These are phyloP conservation scores for Sycophaga agraensis DNA, from an alignment of 1,140 invertebrate genomes.

Conservation along the genomic window DNA sequence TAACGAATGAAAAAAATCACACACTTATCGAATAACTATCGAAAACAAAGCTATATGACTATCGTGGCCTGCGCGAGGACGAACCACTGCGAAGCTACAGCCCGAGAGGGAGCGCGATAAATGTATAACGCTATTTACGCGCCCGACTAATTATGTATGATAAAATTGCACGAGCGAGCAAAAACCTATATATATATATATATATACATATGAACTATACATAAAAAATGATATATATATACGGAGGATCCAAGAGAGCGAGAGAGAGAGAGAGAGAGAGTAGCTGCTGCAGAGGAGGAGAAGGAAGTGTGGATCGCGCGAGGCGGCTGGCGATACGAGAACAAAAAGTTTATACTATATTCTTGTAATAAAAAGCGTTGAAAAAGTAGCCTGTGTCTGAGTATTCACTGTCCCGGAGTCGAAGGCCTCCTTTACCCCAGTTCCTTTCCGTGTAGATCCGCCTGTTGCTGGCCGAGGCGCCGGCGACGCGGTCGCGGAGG, in stretches of 20 bases:
- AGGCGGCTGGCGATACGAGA: background rate
- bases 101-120: no score
- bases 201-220: no score
- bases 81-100: constrained; percentile 21
- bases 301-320: no score
- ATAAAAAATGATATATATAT: no score
- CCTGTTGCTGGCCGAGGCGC: constrained; percentile 17
- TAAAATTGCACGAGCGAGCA: constrained; percentile 35
- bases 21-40: no score
- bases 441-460: background rate
- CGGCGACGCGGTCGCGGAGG: no score
- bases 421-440: background rate
- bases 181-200: constrained; percentile 24
- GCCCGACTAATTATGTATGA: constrained; percentile 36
- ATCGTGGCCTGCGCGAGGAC: constrained; percentile 2
- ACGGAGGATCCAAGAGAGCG: background rate
- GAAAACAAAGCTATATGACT: no score
- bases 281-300: background rate
- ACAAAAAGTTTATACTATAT: constrained; percentile 58
- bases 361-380: constrained; percentile 56
- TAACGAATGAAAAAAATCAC: no score
- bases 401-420: background rate
- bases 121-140: background rate
- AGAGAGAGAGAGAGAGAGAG: background rate
- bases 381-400: constrained; percentile 33